These are phyloP conservation scores for Perithous albicinctus DNA, from an alignment of 2,888 invertebrate genomes.

Conservation along the genomic window DNA sequence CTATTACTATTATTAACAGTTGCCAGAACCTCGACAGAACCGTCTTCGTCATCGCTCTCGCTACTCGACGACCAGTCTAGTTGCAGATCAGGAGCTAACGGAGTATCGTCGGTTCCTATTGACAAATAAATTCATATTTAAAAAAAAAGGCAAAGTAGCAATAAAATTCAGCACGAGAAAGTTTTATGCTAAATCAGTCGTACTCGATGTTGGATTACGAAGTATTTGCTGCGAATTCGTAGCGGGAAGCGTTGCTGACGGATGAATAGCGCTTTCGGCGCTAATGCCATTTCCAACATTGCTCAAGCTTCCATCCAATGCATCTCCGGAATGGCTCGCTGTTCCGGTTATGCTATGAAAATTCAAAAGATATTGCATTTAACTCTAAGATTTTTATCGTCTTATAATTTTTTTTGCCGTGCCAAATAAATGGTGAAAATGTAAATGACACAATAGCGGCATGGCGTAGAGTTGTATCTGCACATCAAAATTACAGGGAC, in stretches of 20 bases:
- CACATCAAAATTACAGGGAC: background rate
- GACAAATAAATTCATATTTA: conserved; percentile 8
- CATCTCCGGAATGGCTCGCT: conserved; percentile 68
- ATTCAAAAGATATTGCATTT: conserved; percentile 68
- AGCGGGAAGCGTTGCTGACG: conserved; percentile 72
- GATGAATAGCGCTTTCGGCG: conserved; percentile 71
- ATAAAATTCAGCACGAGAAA: background rate
- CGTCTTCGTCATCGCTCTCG: conserved; percentile 88
- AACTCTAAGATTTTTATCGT: conserved; percentile 51
- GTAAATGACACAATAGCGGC: conserved; percentile 33
- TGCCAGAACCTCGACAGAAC: conserved; percentile 84
- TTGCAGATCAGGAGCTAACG: conserved; percentile 91
- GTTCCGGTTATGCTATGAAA: conserved; percentile 76
- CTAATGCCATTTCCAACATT: conserved; percentile 70
- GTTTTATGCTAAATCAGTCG: conserved; percentile 30
- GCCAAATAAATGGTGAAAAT: conserved; percentile 50
- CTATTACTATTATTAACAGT: conserved; percentile 78
- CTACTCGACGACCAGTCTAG: conserved; percentile 90
- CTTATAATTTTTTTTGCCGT: conserved; percentile 37
- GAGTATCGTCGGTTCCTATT: conserved; percentile 84
- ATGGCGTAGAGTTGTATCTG: background rate
- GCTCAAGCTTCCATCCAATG: conserved; percentile 70
- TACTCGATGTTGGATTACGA: conserved; percentile 75
- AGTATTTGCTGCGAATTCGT: conserved; percentile 74
- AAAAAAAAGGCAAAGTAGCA: background rate